Base-by-base conservation (phyloP, 2,888 invertebrate species). In the Malacosoma neustria region DNA sequence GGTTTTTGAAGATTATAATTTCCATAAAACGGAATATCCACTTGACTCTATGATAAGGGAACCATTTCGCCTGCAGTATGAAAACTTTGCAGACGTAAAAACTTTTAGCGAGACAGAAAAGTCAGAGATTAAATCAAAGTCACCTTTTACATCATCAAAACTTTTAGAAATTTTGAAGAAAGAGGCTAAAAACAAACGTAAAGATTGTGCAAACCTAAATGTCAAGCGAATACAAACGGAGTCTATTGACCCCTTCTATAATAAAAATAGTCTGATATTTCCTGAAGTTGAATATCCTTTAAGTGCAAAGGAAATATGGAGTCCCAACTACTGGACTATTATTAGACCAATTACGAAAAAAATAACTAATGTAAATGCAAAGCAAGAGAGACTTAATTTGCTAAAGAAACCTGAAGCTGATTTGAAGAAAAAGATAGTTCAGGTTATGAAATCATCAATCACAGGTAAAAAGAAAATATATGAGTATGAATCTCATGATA, bases 231-330 rank as follows among this genome's bases (percentile, higher is more conserved):
- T 32, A n/a, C 44, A 40, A 37, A 37, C 29, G 37, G 35, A n/a
- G n/a, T n/a, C n/a, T n/a, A 37, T 45, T 7, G 45, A 51, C 13
- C 38, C 54, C 2, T 42, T 40, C 13, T 52, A 45, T 30, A 51
- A 57, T 11, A 41, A 45, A 13, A 52, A 60, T 36, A 34, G 51
- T 29, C 49, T 46, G 5, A 38, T 44, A 11, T 82, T 77, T 51
- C 79, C 80, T 12, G 73, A 76, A 43, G 68, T 77, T 2, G 68
- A 75, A 44, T 81, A 77, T 51, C 81, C 81, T 7, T 43, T 72
- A 4, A 61, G 53, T 32, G 57, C 57, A 32, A 55, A 54, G 35
- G 80, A 80, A 12, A 63, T 62, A 3, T 76, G 75, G 79, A 46
- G 40, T 11, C 66, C 70, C 2, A 63, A 57, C 34, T 74, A 63